phyloP scores from a whole-genome alignment of 2,888 invertebrate genomes.

The Parnassius orleans region DNA sequence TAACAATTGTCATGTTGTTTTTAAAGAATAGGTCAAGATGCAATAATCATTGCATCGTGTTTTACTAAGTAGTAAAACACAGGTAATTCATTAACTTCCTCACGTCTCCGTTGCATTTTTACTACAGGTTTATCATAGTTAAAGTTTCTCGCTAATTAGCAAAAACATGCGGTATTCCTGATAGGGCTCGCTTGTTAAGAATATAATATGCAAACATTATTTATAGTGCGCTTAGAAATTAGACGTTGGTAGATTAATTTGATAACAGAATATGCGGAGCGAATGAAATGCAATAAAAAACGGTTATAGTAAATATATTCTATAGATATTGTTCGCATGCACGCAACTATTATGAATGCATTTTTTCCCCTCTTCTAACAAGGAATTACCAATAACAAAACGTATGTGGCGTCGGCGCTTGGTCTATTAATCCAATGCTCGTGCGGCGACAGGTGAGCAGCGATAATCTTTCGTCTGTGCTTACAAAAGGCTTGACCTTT shows the following conservation, averaged over 20 bases:
- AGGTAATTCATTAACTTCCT: too few relatives aligned
- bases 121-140: conserved; percentile 6
- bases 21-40: too few relatives aligned
- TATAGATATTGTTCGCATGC: conserved; percentile 27
- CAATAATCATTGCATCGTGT: conserved; percentile 1
- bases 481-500: conserved; percentile 73
- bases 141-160: conserved; percentile 1
- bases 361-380: conserved; percentile 34
- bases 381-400: conserved; percentile 39
- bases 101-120: too few relatives aligned
- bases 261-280: conserved; percentile 17
- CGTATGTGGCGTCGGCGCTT: conserved; percentile 16
- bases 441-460: conserved; percentile 67
- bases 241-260: conserved; percentile 18
- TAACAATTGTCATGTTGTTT: too few relatives aligned
- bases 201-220: conserved; percentile 20
- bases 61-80: not conserved
- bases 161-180: conserved; percentile 11
- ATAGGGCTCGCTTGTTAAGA: conserved; percentile 12
- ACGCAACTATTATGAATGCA: conserved; percentile 31
- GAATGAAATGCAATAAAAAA: conserved; percentile 21
- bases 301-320: conserved; percentile 22
- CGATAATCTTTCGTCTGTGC: conserved; percentile 71
- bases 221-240: conserved; percentile 12
- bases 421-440: conserved; percentile 40